Evolutionary conservation across 1,140 invertebrate genomes (phyloP), one percentile per base, ranked within the genome.

Genomic region (Conus betulinus): DNA sequence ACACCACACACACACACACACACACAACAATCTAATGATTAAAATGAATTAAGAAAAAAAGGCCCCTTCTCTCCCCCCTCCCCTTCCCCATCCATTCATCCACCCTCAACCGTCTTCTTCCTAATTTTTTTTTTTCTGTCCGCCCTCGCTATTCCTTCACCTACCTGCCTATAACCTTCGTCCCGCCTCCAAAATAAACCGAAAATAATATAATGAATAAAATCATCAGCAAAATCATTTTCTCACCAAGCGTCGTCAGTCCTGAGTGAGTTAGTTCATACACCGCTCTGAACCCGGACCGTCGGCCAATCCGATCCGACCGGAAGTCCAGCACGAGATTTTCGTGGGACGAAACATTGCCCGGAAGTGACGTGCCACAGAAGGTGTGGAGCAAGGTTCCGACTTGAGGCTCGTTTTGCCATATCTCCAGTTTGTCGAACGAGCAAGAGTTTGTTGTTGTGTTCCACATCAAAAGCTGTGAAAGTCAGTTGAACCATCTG

Each of bases 401-500:
- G 13, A 51, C 23, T 4, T 63, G 53, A 20, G 51, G 20, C 13
- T 55, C 25, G 57, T 63, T 67, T 17, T 83, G 39, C 63, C 81
- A 87, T 0, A 89, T 23, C 8, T 67, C 76, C 67, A 89, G 27
- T 17, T 23, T 87, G 83, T 89, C 88, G 51, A 67, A 89, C 23
- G 76, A 63, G 67, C 88, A 89, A 6, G 67, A 71, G 6, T 23
- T 7, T 0, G 4, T 84, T 27, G 17, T 87, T 51, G 10, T 52
- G 4, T 57, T 89, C 88, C 20, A 89, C 84, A 10, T 83, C 81
- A 74, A 89, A 89, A 20, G 55, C 39, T 11, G 53, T 67, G 82
- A 89, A 89, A 1, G 20, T n/a, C 23, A 89, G 11, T 13, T 20
- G 52, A 51, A 89, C 78, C 78, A 51, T 84, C 88, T 89, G 88